These are phyloP conservation scores for Cryptotermes secundus DNA, from an alignment of 1,140 invertebrate species.

Conservation along the genomic window DNA sequence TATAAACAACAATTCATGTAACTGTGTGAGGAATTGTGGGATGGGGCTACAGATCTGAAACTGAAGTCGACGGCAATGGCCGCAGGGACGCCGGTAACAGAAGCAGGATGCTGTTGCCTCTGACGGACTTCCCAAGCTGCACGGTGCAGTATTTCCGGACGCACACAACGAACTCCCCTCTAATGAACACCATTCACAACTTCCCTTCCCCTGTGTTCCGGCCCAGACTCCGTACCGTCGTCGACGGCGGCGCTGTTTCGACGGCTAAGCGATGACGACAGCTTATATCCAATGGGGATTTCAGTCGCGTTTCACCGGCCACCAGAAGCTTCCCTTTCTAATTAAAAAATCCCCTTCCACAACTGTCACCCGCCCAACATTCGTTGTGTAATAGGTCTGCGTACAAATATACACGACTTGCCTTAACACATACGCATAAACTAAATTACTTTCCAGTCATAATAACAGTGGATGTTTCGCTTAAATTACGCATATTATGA, in stretches of 20 bases:
- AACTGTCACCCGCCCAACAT: background rate
- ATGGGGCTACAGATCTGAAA: background rate
- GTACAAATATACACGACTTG: background rate
- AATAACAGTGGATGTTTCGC: background rate
- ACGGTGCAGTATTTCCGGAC: conserved; percentile 1
- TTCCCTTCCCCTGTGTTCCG: background rate
- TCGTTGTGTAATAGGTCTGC: conserved; percentile 7
- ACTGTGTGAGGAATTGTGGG: too few relatives aligned
- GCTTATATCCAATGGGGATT: conserved; percentile 11
- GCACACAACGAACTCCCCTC: background rate
- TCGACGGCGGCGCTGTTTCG: background rate
- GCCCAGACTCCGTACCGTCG: background rate
- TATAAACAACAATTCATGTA: too few relatives aligned
- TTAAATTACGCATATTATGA: conserved; percentile 4
- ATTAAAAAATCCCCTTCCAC: conserved; percentile 19
- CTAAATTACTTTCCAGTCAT: background rate
- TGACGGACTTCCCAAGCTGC: conserved; percentile 11
- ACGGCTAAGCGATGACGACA: background rate
- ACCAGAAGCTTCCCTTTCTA: conserved; percentile 12
- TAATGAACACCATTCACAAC: conserved; percentile 13
- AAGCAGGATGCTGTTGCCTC: conserved; percentile 11
- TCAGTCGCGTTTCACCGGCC: conserved; percentile 16
- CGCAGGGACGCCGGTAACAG: background rate
- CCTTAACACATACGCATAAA: background rate
- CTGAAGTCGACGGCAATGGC: background rate